Percentiles rank a stretch among this genome's conserved stretches.
phyloP scores from a whole-genome alignment of 2,888 invertebrate species.

The Trachelus stipa region DNA sequence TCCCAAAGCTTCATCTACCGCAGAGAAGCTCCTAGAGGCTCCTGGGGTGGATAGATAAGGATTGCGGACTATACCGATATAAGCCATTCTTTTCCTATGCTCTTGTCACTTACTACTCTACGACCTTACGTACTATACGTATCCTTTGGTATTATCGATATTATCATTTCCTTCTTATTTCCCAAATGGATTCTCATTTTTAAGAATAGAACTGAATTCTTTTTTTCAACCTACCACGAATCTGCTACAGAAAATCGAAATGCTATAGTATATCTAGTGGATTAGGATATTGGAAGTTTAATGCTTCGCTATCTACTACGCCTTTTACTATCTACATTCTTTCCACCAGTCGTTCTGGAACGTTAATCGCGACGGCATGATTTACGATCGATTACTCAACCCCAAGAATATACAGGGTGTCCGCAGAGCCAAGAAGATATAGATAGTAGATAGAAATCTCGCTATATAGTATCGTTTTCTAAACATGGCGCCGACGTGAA shows the following conservation, averaged over 20 bases:
- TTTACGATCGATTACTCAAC: not conserved
- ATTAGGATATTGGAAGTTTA: not conserved
- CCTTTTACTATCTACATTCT: not conserved
- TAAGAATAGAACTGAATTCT: not conserved
- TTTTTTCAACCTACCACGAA: not conserved
- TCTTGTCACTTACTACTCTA: not conserved
- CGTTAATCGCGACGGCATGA: not conserved
- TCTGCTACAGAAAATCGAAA: not conserved
- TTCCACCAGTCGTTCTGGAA: not conserved
- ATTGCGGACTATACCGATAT: not conserved
- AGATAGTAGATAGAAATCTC: not conserved
- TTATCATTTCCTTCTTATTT: not conserved
- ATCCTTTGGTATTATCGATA: not conserved
- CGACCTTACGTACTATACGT: not conserved
- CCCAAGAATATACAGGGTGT: not conserved
- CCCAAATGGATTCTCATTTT: not conserved
- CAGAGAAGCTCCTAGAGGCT: not conserved
- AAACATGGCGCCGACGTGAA: not conserved
- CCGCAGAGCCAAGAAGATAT: too few species aligned
- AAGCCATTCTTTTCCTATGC: not conserved
- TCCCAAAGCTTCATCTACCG: not conserved
- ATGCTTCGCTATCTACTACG: not conserved
- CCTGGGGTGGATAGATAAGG: not conserved
- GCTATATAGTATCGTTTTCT: not conserved
- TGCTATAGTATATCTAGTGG: not conserved